A percentile compares a stretch with the other conserved stretches of the same genome.
phyloP scores from a whole-genome alignment of 2,797 vertebrate species.

The Propithecus deckenii region DNA sequence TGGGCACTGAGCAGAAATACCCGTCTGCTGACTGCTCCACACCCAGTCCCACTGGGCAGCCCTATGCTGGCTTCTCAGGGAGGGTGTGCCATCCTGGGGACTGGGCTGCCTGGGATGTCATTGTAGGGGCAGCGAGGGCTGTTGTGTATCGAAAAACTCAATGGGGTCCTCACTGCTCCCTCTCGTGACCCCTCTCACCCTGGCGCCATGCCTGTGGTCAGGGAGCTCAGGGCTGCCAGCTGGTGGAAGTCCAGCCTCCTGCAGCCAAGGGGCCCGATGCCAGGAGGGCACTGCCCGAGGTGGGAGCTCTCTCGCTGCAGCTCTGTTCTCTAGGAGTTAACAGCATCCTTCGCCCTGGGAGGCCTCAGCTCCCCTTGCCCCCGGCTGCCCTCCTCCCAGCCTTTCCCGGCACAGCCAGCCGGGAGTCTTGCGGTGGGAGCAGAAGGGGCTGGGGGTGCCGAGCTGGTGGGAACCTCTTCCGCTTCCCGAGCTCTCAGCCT shows the following conservation, averaged over 20 bases:
- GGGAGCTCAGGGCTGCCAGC: constrained; percentile 65
- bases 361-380: background rate
- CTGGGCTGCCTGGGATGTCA: background rate
- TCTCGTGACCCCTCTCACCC: background rate
- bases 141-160: background rate
- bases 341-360: background rate
- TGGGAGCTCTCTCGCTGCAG: background rate
- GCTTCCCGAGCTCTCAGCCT: constrained; percentile 77
- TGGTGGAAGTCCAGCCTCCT: constrained; percentile 65
- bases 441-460: constrained; percentile 17
- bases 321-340: constrained; percentile 23
- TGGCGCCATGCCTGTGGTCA: constrained; percentile 42
- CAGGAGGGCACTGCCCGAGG: constrained; percentile 51
- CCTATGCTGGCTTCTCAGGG: background rate
- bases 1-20: background rate
- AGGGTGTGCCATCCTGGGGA: background rate
- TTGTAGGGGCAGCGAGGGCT: background rate
- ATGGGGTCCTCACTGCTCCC: background rate
- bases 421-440: background rate
- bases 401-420: constrained; percentile 54
- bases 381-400: background rate
- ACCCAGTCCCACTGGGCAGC: background rate
- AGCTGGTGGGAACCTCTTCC: constrained; percentile 66
- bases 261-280: constrained; percentile 68
- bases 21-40: background rate